Base-by-base conservation (phyloP, 2,113 vertebrate species). In the Anolis sagrei region DNA sequence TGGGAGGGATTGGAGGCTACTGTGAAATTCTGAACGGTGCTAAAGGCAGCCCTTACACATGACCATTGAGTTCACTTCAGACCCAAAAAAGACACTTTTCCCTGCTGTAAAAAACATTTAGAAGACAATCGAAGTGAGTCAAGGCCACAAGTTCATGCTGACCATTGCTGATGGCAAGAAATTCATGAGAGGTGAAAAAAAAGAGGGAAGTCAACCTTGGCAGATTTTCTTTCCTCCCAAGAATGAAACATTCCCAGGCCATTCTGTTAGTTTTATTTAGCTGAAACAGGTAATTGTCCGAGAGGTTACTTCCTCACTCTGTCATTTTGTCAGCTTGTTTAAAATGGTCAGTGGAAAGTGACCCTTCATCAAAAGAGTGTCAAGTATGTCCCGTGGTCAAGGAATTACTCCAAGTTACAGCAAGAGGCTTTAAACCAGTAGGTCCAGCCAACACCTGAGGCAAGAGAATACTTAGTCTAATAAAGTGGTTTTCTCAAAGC, bases 191-290 rank as follows among this genome's bases (percentile, higher is more conserved):
- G 51, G 14, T 10, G 14, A 10, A 54, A 54, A 54, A 68, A 64
- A 83, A 34, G 39, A n/a, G 69, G 74, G 61, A n/a, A 0, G 0
- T 4, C 58, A 54, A 75, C 79, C 58, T 81, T 68, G 86, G 61
- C 81, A 83, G 74, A 21, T 81, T 73, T 74, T 78, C 39, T 62
- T 58, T 74, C 32, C 13, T 4, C 34, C 19, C 76, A 58, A 58
- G 87, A 83, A 48, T 79, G 58, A 89, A 83, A 79, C 14, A 16
- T 89, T 83, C 84, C 74, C 7, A 1, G n/a, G 21, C 79, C n/a
- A 69, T n/a, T 74, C 62, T 72, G 0, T 1, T 7, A 19, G 61
- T 48, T 32, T 73, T 18, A 4, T 85, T 78, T 32, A 13, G 8
- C n/a, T 6, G 34, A 62, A 82, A 80, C 13, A 0, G 0, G 79